Percentiles rank a stretch among this genome's conserved stretches.
These are phyloP conservation scores for Nautilus pompilius DNA, from an alignment of 1,140 invertebrate genomes.

Conservation along the genomic window DNA sequence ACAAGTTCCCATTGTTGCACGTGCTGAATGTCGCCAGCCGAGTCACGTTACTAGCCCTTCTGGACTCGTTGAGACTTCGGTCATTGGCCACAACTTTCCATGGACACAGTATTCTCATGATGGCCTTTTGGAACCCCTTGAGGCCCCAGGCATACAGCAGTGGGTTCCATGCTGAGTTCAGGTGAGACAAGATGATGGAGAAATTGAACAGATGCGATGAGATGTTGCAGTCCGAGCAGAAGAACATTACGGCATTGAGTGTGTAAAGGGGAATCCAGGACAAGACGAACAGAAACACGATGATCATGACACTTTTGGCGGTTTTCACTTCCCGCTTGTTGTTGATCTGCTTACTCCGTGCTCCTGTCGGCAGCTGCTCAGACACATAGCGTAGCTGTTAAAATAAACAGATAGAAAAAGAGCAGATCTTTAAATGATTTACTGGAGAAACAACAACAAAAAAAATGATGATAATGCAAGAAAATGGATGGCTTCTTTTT, in stretches of 20 bases:
- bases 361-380: background rate
- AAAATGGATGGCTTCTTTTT: too few species aligned
- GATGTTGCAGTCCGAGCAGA: slow-evolving; percentile 52
- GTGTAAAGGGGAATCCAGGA: slow-evolving; percentile 92
- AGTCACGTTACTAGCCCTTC: too few species aligned
- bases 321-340: slow-evolving; percentile 58
- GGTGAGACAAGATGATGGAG: slow-evolving; percentile 82
- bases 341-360: background rate
- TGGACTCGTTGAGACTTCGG: too few species aligned
- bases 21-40: too few species aligned
- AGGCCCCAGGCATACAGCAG: slow-evolving; percentile 86
- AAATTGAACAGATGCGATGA: slow-evolving; percentile 70
- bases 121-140: slow-evolving; percentile 71
- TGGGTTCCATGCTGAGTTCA: slow-evolving; percentile 85
- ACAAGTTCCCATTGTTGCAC: too few species aligned
- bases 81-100: too few species aligned
- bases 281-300: slow-evolving; percentile 86
- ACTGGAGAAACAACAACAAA: too few species aligned
- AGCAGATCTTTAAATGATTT: too few species aligned
- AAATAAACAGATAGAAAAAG: too few species aligned
- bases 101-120: slow-evolving; percentile 1
- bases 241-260: slow-evolving; percentile 74
- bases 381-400: background rate
- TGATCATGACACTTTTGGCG: slow-evolving; percentile 84
- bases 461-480: too few species aligned